These are phyloP conservation scores for Synergus japonicus DNA, from an alignment of 2,888 invertebrate species.

Conservation along the genomic window DNA sequence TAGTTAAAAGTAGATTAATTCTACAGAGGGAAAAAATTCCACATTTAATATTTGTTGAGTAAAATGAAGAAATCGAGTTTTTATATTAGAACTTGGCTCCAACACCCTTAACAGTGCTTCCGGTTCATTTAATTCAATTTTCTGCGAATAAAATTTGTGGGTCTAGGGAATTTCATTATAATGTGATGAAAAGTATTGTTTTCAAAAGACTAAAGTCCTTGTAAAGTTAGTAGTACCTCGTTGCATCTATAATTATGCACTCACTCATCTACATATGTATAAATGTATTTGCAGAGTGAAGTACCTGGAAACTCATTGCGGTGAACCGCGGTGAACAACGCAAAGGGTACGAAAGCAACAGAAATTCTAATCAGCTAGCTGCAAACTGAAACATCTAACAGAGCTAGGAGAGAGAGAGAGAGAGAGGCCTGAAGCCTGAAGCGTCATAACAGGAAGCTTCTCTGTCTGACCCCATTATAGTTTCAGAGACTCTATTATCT, in stretches of 20 bases:
- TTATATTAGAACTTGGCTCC: too few species aligned
- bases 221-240: conserved; percentile 30
- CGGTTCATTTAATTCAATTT: not conserved
- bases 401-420: conserved; percentile 15
- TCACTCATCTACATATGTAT: not conserved
- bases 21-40: too few species aligned
- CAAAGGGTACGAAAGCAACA: conserved; percentile 15
- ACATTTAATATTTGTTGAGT: too few species aligned
- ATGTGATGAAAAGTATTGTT: not conserved
- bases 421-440: conserved; percentile 28
- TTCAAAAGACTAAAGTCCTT: not conserved
- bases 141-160: not conserved
- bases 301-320: conserved; percentile 32
- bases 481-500: conserved; percentile 47
- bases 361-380: conserved; percentile 49
- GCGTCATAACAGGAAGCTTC: conserved; percentile 42
- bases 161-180: not conserved
- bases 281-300: conserved; percentile 11
- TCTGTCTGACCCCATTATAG: conserved; percentile 56
- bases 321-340: conserved; percentile 21
- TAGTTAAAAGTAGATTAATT: too few species aligned
- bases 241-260: conserved; percentile 10
- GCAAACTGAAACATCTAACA: conserved; percentile 32
- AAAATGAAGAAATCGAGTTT: too few species aligned
- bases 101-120: too few species aligned